phyloP scores from a whole-genome alignment of 2,888 invertebrate genomes.

The Alviniconcha strummeri region DNA sequence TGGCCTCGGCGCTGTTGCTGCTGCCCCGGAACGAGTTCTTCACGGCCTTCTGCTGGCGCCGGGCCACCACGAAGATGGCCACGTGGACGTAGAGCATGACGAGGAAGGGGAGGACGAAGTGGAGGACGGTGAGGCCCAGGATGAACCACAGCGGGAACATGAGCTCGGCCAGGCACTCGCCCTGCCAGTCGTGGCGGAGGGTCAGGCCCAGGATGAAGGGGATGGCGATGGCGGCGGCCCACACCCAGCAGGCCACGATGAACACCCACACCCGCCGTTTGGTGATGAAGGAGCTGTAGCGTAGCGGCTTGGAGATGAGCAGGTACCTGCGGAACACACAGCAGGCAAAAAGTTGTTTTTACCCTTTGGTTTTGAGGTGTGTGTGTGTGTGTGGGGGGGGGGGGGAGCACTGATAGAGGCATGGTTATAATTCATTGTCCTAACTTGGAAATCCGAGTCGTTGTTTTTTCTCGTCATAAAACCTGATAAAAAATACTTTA shows the following conservation, averaged over 20 bases:
- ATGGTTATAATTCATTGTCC: neutral
- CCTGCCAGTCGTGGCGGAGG: neutral
- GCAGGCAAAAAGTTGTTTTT: neutral
- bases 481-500: neutral
- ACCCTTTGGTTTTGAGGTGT: neutral
- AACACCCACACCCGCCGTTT: conserved; percentile 17
- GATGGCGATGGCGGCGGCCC: conserved; percentile 6
- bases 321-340: conserved; percentile 16
- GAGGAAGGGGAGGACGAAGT: conserved; percentile 27
- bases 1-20: neutral
- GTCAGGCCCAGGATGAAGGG: conserved; percentile 12
- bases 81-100: conserved; percentile 31
- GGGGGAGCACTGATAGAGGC: no score
- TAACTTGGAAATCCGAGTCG: no score
- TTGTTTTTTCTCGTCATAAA: neutral
- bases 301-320: conserved; percentile 22
- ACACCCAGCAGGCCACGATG: conserved; percentile 18
- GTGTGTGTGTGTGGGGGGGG: no score
- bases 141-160: conserved; percentile 31
- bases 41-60: conserved; percentile 29
- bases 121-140: conserved; percentile 4
- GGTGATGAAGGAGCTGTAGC: conserved; percentile 20
- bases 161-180: conserved; percentile 23
- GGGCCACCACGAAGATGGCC: conserved; percentile 29
- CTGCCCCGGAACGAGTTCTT: conserved; percentile 12